phyloP scores from a whole-genome alignment of 2,888 invertebrate genomes.

The Nymphalis polychloros region DNA sequence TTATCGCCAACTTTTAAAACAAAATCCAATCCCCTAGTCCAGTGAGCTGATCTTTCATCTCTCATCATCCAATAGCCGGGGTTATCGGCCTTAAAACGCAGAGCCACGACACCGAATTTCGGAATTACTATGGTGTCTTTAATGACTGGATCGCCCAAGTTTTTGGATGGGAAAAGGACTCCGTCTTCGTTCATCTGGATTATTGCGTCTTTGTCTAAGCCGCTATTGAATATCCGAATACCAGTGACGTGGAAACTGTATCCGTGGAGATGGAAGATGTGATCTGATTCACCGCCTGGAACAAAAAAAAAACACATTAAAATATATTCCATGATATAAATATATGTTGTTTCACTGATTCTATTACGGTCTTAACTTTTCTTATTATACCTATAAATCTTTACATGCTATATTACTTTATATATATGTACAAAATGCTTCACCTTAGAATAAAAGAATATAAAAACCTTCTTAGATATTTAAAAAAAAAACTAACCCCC shows the following conservation, averaged over 20 bases:
- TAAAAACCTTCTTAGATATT: too few species aligned
- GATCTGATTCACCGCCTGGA: constrained; percentile 83
- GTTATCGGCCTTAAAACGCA: constrained; percentile 88
- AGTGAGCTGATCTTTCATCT: constrained; percentile 87
- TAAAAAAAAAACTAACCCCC: too few species aligned
- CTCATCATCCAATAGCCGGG: constrained; percentile 92
- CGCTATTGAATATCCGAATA: constrained; percentile 76
- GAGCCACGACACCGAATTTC: constrained; percentile 84
- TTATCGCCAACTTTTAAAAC: constrained; percentile 87
- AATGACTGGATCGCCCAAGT: constrained; percentile 82
- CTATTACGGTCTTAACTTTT: too few species aligned
- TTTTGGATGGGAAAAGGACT: constrained; percentile 76
- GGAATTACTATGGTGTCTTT: constrained; percentile 90
- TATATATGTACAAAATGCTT: too few species aligned
- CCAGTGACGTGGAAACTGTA: constrained; percentile 87
- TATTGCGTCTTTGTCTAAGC: constrained; percentile 77
- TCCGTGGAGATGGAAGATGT: constrained; percentile 89
- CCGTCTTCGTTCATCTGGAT: constrained; percentile 82
- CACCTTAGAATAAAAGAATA: too few species aligned
- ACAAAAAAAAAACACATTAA: constrained; percentile 19
- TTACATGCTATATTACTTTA: too few species aligned
- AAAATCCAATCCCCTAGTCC: constrained; percentile 88
- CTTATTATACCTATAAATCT: too few species aligned
- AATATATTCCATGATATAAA: background rate
- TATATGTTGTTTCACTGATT: background rate